Base-by-base conservation (phyloP, 1,140 invertebrate genomes). In the Orussus abietinus region DNA sequence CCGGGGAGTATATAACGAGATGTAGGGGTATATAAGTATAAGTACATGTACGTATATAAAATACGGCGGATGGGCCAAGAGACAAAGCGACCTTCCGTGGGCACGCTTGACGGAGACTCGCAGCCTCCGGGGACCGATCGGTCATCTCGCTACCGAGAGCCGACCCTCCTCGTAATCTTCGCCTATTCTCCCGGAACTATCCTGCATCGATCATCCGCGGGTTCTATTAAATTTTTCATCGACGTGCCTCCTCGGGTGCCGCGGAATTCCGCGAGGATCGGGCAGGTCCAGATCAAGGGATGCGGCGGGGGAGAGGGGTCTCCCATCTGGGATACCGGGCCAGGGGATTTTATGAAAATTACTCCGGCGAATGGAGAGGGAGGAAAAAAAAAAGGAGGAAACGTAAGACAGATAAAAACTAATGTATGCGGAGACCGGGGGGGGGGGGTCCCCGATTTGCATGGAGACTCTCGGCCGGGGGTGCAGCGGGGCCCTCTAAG, bases 321-420 rank as follows among this genome's bases (percentile, higher is more conserved):
- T n/a, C n/a, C n/a, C n/a, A n/a, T n/a, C n/a, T n/a, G n/a, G n/a
- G n/a, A n/a, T n/a, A n/a, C n/a, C 45, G 38, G 45, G 39, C 32
- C 44, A 35, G 36, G 55, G 57, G 54, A 59, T 61, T 65, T 68
- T 64, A 71, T 69, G 62, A 70, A 66, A 69, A 69, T 66, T 63
- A 68, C 56, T n/a, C n/a, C 51, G 48, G 45, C 45, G 57, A 56
- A 64, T 59, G 63, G 64, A n/a, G n/a, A n/a, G n/a, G n/a, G n/a
- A n/a, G n/a, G n/a, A n/a, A n/a, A n/a, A n/a, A n/a, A n/a, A n/a
- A n/a, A n/a, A n/a, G n/a, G n/a, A n/a, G n/a, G n/a, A 68, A 68
- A 66, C 57, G 57, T 49, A 51, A 61, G 60, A 60, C 59, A 63
- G 57, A 69, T 69, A 71, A 69, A 68, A 71, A 68, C 44, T 71